Evolutionary conservation across 2,113 vertebrate species (phyloP).

Genomic region (Fukomys damarensis): DNA sequence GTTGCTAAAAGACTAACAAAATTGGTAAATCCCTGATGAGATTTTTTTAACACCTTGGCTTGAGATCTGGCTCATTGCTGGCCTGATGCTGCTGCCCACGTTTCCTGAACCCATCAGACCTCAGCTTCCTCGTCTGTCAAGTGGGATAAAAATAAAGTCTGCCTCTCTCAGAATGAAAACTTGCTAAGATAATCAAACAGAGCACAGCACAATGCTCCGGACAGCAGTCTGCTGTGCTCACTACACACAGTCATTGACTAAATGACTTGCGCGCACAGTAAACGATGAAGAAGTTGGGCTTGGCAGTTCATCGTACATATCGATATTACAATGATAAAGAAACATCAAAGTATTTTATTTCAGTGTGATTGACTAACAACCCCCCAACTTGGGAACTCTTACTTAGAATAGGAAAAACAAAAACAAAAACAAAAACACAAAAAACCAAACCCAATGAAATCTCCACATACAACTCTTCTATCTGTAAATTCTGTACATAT

Average conservation of each 20-base stretch:
- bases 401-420: not conserved
- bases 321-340: not conserved
- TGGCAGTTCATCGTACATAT: not conserved
- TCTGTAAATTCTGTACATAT: not conserved
- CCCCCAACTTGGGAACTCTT: not conserved
- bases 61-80: not conserved
- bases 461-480: not conserved
- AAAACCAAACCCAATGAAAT: not conserved
- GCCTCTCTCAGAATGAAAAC: not conserved
- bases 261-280: not conserved
- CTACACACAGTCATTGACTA: not conserved
- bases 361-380: not conserved
- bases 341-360: not conserved
- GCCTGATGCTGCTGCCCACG: not conserved
- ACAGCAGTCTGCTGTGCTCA: not conserved
- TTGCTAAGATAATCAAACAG: not conserved
- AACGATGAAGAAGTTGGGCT: not conserved
- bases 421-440: not conserved
- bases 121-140: not conserved
- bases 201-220: not conserved
- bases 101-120: not conserved
- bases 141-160: not conserved
- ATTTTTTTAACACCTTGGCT: not conserved
- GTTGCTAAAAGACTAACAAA: not conserved
- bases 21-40: not conserved